These are phyloP conservation scores for Sus cebifrons DNA, from an alignment of 2,797 vertebrate species.

Conservation along the genomic window DNA sequence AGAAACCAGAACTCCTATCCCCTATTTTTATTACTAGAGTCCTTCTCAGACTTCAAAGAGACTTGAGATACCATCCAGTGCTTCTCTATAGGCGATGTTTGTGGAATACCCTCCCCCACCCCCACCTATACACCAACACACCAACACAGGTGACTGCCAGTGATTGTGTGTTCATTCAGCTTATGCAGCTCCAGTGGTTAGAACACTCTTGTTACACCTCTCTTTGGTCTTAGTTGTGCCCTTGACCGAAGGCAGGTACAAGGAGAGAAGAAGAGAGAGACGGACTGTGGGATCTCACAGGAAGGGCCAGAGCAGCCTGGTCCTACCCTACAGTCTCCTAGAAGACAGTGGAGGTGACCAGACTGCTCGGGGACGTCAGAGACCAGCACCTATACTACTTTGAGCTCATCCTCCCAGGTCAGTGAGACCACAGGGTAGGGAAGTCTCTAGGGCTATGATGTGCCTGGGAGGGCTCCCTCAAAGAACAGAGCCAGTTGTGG, in stretches of 20 bases:
- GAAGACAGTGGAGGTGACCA: neutral
- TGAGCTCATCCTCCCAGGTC: neutral
- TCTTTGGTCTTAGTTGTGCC: neutral
- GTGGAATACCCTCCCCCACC: neutral
- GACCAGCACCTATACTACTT: too few relatives aligned
- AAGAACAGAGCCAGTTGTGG: neutral
- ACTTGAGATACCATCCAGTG: neutral
- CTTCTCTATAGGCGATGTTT: neutral
- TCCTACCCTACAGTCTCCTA: neutral
- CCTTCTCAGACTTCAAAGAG: neutral
- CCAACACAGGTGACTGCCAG: neutral
- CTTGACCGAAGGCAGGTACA: neutral
- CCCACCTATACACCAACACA: rapidly evolving
- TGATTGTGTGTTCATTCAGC: neutral
- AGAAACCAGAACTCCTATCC: neutral
- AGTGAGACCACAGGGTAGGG: neutral
- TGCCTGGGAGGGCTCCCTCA: neutral
- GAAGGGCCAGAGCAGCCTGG: neutral
- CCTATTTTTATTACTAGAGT: conserved; percentile 27
- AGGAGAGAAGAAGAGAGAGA: neutral
- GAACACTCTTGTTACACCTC: neutral
- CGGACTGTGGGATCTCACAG: neutral
- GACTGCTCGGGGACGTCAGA: neutral
- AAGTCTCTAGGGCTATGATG: neutral
- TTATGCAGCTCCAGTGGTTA: neutral